Percentiles rank a stretch among this genome's conserved stretches.
Evolutionary conservation across 2,888 invertebrate genomes (phyloP).

Genomic region (Nebria brevicollis): DNA sequence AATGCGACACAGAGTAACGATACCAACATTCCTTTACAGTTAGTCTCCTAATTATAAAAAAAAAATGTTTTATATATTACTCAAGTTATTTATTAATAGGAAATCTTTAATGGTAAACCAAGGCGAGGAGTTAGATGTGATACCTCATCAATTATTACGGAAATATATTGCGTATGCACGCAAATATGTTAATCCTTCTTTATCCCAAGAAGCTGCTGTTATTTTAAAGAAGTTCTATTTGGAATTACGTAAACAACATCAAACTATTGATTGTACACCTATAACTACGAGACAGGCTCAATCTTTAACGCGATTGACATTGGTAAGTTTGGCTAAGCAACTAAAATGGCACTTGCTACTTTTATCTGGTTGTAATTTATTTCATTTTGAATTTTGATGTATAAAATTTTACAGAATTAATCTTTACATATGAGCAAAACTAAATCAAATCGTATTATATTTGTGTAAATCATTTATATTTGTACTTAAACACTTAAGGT

Average conservation of each 20-base stretch:
- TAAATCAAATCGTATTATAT: constrained; percentile 65
- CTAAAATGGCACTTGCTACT: constrained; percentile 27
- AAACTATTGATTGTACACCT: constrained; percentile 75
- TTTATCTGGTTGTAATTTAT: background rate
- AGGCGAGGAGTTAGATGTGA: constrained; percentile 73
- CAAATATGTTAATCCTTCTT: constrained; percentile 84
- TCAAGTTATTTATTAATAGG: constrained; percentile 14
- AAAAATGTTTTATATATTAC: constrained; percentile 15
- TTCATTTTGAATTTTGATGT: background rate
- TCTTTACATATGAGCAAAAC: constrained; percentile 82
- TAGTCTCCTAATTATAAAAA: background rate
- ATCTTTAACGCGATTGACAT: constrained; percentile 85
- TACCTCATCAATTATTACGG: constrained; percentile 81
- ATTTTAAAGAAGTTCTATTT: constrained; percentile 83
- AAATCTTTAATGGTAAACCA: constrained; percentile 58
- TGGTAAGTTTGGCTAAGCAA: constrained; percentile 63
- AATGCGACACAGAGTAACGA: constrained; percentile 2
- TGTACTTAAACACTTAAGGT: background rate
- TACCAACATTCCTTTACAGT: constrained; percentile 29
- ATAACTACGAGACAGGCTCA: constrained; percentile 90
- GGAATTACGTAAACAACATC: constrained; percentile 75
- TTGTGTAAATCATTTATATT: background rate
- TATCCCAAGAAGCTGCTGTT: constrained; percentile 77
- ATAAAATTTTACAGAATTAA: background rate
- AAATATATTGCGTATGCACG: constrained; percentile 94